Evolutionary conservation across 2,113 vertebrate genomes (phyloP).

Genomic region (Chascanopsetta lugubris): DNA sequence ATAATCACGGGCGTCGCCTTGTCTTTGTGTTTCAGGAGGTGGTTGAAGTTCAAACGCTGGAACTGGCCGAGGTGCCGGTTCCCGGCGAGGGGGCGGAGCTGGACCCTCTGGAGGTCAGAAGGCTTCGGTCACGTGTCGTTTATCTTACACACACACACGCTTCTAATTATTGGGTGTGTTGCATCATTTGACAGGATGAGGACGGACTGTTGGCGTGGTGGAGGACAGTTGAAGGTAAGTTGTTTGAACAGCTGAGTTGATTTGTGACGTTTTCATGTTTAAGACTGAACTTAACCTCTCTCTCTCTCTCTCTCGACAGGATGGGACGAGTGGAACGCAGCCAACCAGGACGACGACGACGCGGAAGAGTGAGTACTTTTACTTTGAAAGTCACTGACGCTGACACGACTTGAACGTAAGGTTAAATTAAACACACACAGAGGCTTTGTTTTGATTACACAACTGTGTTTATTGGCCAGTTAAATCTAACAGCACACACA

Average conservation of each 20-base stretch:
- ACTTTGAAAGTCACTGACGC: no score
- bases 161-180: no score
- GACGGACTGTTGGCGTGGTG: slow-evolving; percentile 77
- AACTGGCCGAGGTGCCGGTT: slow-evolving; percentile 51
- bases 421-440: no score
- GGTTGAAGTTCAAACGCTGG: slow-evolving; percentile 43
- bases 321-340: slow-evolving; percentile 77
- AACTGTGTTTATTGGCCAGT: no score
- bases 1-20: neutral
- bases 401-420: no score
- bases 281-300: neutral
- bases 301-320: slow-evolving; percentile 47
- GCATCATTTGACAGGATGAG: slow-evolving; percentile 70
- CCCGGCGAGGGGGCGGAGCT: slow-evolving; percentile 28
- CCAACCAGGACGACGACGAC: slow-evolving; percentile 55
- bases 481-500: no score
- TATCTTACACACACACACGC: neutral
- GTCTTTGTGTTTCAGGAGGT: slow-evolving; percentile 41
- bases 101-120: slow-evolving; percentile 59
- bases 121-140: neutral
- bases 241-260: neutral
- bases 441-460: no score
- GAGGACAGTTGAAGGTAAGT: slow-evolving; percentile 71
- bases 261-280: no score
- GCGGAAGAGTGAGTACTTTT: slow-evolving; percentile 68